Base-by-base conservation (phyloP, 2,888 invertebrate species). In the Drosophila parthenogenetica region DNA sequence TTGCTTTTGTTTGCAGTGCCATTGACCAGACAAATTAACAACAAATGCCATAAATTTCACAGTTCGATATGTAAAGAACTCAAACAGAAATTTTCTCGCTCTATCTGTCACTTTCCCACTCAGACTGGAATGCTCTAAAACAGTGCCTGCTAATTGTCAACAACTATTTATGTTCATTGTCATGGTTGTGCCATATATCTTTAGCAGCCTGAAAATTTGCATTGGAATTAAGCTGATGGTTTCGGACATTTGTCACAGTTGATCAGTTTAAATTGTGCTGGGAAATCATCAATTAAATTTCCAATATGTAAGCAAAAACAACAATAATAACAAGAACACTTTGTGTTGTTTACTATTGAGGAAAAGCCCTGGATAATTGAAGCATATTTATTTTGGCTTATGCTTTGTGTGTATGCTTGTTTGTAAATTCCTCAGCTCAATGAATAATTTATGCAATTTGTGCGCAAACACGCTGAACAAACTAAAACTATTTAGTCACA, bases 1-100 rank as follows among this genome's bases (percentile, higher is more conserved):
- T 60, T 37, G 60, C 63, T 58, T 62, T 69, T 82, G 83, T 79
- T 61, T 55, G 53, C 29, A 68, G 63, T 61, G 53, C 62, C 46
- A 68, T 67, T 57, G 71, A 72, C 64, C 69, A 72, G 83, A 80
- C 87, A 86, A 86, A 88, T 88, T 80, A 88, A 77, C 88, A 83
- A 75, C 77, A 82, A 83, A 75, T 82, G 72, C 83, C 70, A 88
- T 83, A 88, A 88, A 83, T 83, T 68, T 79, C 70, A 68, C 37
- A 69, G 68, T 39, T 75, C 81, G 64, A 87, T 77, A 59, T 66
- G 64, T 29, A 37, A 39, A 37, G 45, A 32, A 22, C 55, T 17
- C 66, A 19, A 45, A 32, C 29, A 40, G 50, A 25, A 14, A 5
- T 5, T 29, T 16, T 4, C 25, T 22, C 16, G 13, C 13, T n/a